Evolutionary conservation across 2,113 vertebrate genomes (phyloP).

Genomic region (Pygoscelis adeliae): DNA sequence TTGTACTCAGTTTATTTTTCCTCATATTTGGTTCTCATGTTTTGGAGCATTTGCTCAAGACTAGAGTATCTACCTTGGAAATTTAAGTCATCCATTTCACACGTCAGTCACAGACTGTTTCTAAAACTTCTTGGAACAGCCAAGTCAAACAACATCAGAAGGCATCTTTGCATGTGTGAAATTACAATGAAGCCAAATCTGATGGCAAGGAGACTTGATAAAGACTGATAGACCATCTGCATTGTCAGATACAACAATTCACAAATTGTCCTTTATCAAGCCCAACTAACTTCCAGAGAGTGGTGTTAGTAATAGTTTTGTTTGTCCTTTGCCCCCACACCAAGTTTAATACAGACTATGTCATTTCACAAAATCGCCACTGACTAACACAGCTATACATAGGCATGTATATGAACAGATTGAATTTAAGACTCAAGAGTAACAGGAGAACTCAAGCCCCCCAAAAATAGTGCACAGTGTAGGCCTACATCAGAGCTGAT

Average conservation of each 20-base stretch:
- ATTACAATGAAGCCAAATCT: background rate
- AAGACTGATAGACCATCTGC: background rate
- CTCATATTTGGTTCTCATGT: background rate
- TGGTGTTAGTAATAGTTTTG: background rate
- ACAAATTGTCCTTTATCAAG: background rate
- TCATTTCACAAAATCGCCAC: background rate
- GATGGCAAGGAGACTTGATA: background rate
- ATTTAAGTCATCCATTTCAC: background rate
- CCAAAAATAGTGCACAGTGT: background rate
- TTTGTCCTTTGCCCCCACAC: background rate
- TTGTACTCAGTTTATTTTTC: background rate
- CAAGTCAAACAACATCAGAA: background rate
- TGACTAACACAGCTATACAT: background rate
- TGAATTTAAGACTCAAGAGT: background rate
- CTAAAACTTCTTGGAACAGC: background rate
- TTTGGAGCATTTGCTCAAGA: background rate
- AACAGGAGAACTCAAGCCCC: background rate
- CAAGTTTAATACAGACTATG: background rate
- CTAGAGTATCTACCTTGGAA: background rate
- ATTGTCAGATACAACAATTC: background rate
- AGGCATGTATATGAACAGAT: background rate
- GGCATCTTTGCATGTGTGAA: background rate
- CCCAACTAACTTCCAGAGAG: background rate
- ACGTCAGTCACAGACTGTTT: background rate
- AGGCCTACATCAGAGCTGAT: background rate